Evolutionary conservation across 1,140 invertebrate species (phyloP), one percentile per base, ranked within the genome.

Genomic region (Caerostris darwini): DNA sequence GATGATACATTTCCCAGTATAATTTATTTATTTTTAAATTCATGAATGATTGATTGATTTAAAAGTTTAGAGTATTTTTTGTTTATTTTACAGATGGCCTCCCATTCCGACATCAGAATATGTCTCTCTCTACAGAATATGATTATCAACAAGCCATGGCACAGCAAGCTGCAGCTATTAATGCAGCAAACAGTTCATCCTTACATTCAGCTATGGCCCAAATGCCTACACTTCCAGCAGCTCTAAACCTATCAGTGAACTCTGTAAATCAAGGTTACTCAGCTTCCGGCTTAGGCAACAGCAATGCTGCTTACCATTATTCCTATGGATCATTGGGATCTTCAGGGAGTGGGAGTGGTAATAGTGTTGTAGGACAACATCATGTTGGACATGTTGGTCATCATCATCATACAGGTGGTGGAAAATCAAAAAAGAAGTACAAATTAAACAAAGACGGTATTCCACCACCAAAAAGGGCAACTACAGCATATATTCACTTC

Each of bases 401-500:
- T 19, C 85, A 87, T 56, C 94, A 94, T 50, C 86, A 88, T 54
- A 56, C 91, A n/a, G 93, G 93, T 67, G 93, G 93, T 86, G 94
- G 94, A 50, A 95, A 95, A 82, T 94, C 95, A 69, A 94, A 95
- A 81, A 95, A 95, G 90, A 94, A 95, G 61, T 94, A 94, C 17
- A 95, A 95, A 94, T 90, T 95, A 12, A 95, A 95, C 67, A 95
- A 95, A 90, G 95, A 95, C 83, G 95, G 95, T 57, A 92, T 95
- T 71, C 95, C 95, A 54, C 95, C 95, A 58, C 95, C 95, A 3
- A 95, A 95, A 90, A 71, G 95, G 69, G 95, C 95, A 10, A 95
- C 95, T 19, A 95, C 95, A 19, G 95, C 95, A 10, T 95, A 95
- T 92, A 95, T 95, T 14, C 95, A 95, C 90, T 95, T 95, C 69